These are phyloP conservation scores for Volucella zonaria DNA, from an alignment of 2,888 invertebrate species.

Conservation along the genomic window DNA sequence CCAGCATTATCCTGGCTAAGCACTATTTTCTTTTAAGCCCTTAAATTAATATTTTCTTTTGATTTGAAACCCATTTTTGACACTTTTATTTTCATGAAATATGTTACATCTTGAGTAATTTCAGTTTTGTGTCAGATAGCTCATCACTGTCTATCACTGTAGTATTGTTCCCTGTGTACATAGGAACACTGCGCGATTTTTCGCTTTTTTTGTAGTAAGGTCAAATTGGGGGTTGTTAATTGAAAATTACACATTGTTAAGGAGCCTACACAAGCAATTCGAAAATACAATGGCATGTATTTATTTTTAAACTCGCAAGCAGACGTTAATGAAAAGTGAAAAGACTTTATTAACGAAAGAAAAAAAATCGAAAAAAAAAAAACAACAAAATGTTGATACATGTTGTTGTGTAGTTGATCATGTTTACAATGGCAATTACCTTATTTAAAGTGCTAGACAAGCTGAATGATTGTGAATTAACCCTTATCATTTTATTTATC, in stretches of 20 bases:
- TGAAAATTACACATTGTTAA: conserved; percentile 40
- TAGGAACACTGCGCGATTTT: background rate
- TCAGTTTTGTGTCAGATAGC: no score
- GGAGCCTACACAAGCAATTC: conserved; percentile 23
- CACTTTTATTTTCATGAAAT: no score
- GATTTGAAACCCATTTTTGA: no score
- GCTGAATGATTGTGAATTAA: conserved; percentile 77
- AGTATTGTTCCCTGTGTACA: no score
- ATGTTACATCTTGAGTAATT: no score
- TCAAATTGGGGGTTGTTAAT: conserved; percentile 33
- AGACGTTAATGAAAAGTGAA: conserved; percentile 57
- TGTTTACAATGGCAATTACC: conserved; percentile 71
- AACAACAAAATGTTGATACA: background rate
- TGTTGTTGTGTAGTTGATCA: conserved; percentile 15
- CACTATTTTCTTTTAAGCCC: no score
- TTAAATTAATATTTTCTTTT: no score
- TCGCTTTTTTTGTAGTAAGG: conserved; percentile 19
- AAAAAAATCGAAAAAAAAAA: conserved; percentile 11
- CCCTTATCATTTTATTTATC: conserved; percentile 75
- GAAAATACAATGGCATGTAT: conserved; percentile 43
- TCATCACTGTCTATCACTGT: no score
- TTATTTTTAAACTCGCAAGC: conserved; percentile 44
- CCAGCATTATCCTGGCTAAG: no score
- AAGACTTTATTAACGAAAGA: conserved; percentile 44
- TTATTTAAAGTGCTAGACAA: conserved; percentile 76